Evolutionary conservation across 2,113 vertebrate species (phyloP).

Genomic region (Eublepharis macularius): DNA sequence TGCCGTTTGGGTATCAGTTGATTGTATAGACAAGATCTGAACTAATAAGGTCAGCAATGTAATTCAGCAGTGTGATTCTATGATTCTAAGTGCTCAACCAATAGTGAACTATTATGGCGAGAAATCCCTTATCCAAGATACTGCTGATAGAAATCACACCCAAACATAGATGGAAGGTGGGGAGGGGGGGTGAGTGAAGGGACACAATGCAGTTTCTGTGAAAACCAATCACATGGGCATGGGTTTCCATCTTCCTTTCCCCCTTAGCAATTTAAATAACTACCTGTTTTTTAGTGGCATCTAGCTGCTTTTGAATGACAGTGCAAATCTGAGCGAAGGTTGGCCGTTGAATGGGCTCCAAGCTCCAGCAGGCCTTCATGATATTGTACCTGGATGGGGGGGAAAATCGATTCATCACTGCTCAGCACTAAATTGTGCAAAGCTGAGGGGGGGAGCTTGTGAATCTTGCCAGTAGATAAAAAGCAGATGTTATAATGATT

Average conservation of each 20-base stretch:
- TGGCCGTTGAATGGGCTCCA: slow-evolving; percentile 88
- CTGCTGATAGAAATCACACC: neutral
- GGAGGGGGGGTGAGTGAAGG: neutral
- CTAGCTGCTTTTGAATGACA: slow-evolving; percentile 84
- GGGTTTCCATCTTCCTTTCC: neutral
- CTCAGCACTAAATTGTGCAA: neutral
- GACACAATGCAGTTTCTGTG: fast-evolving
- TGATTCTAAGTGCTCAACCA: too few relatives aligned
- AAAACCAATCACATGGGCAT: neutral
- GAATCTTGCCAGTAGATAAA: neutral
- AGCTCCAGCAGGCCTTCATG: slow-evolving; percentile 94
- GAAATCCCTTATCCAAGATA: neutral
- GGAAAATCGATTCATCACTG: neutral
- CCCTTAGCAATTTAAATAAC: slow-evolving; percentile 3
- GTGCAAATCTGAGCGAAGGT: slow-evolving; percentile 87
- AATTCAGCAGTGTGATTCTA: too few relatives aligned
- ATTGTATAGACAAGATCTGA: too few relatives aligned
- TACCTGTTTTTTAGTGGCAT: slow-evolving; percentile 72
- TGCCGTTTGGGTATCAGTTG: too few relatives aligned
- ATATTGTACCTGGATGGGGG: slow-evolving; percentile 81
- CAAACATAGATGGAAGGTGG: neutral
- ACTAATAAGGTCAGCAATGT: too few relatives aligned
- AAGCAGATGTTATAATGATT: neutral
- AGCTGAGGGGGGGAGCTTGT: neutral
- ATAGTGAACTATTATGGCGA: too few relatives aligned